These are phyloP conservation scores for Ctenomys sociabilis DNA, from an alignment of 2,113 vertebrate genomes.

Conservation along the genomic window DNA sequence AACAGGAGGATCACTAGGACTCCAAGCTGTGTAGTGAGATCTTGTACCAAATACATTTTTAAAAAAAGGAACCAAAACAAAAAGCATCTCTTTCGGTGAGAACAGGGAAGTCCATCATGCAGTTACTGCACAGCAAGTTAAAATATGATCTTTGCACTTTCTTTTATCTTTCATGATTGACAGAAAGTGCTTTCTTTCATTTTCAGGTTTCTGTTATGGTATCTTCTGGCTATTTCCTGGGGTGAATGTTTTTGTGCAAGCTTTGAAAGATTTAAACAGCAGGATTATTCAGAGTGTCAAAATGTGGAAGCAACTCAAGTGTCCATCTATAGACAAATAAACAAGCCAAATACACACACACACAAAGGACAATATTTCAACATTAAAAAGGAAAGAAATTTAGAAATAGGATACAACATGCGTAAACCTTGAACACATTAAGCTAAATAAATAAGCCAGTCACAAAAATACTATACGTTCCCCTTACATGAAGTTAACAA, in stretches of 20 bases:
- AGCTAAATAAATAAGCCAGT: constrained; percentile 19
- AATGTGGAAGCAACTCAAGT: neutral
- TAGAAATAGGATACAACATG: neutral
- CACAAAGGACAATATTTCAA: neutral
- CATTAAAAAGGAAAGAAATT: neutral
- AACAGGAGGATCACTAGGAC: no score
- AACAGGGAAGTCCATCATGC: constrained; percentile 16
- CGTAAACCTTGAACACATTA: neutral
- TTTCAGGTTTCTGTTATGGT: neutral
- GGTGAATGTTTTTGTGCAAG: neutral
- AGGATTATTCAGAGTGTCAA: neutral
- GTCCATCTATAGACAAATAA: neutral
- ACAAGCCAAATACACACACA: neutral
- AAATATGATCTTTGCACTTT: neutral
- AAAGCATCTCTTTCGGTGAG: neutral
- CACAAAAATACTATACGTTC: neutral
- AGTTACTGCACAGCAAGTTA: neutral
- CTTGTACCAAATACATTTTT: no score
- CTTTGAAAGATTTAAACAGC: neutral
- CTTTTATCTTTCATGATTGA: neutral
- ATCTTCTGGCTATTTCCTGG: neutral
- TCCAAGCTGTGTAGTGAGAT: no score
- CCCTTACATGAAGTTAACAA: neutral
- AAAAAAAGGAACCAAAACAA: neutral
- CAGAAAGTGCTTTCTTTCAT: constrained; percentile 13